A percentile compares a stretch with the other conserved stretches of the same genome.
Conservation (phyloP, 1,140 invertebrate genomes). For the Lordiphosa clarofinis region DNA sequence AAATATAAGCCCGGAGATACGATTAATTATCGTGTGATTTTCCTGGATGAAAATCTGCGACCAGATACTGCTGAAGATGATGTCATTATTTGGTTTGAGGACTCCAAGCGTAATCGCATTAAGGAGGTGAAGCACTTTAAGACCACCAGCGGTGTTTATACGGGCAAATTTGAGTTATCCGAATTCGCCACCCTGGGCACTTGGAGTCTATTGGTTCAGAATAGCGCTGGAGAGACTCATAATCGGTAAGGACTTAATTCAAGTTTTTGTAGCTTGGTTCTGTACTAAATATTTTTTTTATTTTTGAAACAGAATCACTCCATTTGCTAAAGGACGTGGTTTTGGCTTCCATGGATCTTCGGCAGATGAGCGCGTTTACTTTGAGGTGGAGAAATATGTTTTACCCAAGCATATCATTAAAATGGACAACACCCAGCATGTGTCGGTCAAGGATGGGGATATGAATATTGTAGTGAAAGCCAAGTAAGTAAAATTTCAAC, state of each 20-base stretch:
- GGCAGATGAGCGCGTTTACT: conserved; percentile 47
- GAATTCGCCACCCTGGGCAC: conserved; percentile 91
- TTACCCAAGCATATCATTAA: conserved; percentile 94
- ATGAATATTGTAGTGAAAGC: conserved; percentile 90
- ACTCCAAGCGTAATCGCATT: conserved; percentile 80
- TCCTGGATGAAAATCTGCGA: conserved; percentile 87
- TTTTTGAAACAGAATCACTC: background rate
- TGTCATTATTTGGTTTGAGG: conserved; percentile 77
- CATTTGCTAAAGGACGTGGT: background rate
- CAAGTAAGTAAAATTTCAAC: conserved; percentile 79
- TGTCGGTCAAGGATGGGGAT: conserved; percentile 89
- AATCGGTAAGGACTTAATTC: background rate
- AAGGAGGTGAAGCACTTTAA: conserved; percentile 89
- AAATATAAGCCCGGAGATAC: conserved; percentile 94
- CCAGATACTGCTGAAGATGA: conserved; percentile 86
- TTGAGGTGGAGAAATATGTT: conserved; percentile 89
- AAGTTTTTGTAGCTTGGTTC: no score
- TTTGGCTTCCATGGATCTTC: conserved; percentile 5
- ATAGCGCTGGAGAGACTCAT: conserved; percentile 9
- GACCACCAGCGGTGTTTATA: conserved; percentile 87
- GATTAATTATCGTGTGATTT: conserved; percentile 91
- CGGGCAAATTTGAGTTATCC: conserved; percentile 87
- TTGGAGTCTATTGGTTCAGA: conserved; percentile 85
- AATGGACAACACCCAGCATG: conserved; percentile 89
- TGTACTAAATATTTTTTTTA: background rate